Base-by-base conservation (phyloP, 1,140 invertebrate species). In the Oscheius sp. region DNA sequence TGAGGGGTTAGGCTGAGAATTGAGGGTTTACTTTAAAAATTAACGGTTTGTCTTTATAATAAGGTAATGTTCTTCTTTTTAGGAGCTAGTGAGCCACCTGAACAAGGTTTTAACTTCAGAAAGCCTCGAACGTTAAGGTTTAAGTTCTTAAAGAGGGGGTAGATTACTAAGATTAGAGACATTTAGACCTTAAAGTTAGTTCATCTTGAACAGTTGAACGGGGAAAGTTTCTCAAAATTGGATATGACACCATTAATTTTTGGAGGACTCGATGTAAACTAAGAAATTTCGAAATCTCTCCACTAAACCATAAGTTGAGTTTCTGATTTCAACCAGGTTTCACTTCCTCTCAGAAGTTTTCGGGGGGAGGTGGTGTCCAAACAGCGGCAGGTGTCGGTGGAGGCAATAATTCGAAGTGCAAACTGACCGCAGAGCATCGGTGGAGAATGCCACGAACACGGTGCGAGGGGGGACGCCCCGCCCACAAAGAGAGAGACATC, bases 371-470 rank as follows among this genome's bases (percentile, higher is more conserved):
- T n/a, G n/a, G 38, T 10, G n/a, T 23, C 15, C 49, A 55, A 55
- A 7, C 7, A 55, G 23, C 15, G 23, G 49, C 28, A 55, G 49
- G 49, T 55, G 49, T 55, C 49, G 49, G 49, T 55, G 49, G 49
- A 7, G 23, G 49, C 7, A 55, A 15, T 20, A 55, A 55, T 55
- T 55, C 49, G 49, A 55, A 55, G 49, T 20, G 28, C 49, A 55
- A 55, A 55, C 49, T 55, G 49, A 55, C 49, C 49, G 49, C 49
- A 55, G 7, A 55, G 49, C 49, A 55, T 55, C 49, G 23, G 7
- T 20, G 49, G 28, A 15, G 49, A 55, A 55, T 55, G 49, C 49
- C 15, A 55, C 23, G 38, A 42, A n/a, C 7, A 42, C 38, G 38
- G 38, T 42, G 38, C 38, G 38, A 42, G 49, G 49, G 28, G 15